Percentiles rank a stretch among this genome's conserved stretches.
Conservation (phyloP, 2,888 invertebrate genomes). For the Hirtodrosophila histrioides region DNA sequence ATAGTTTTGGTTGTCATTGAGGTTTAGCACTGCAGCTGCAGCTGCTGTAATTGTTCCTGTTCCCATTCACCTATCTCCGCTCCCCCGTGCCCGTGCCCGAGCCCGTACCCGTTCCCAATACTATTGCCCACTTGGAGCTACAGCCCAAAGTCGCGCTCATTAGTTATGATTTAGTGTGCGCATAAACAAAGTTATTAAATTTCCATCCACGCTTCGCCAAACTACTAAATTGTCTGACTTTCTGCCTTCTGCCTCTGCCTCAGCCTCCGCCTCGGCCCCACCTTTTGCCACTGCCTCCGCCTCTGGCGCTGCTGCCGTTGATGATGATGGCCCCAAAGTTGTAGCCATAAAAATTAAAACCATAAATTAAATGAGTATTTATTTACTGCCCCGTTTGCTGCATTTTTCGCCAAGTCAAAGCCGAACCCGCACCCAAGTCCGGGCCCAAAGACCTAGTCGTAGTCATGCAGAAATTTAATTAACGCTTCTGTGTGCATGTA, state of each 20-base stretch:
- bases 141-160: conserved; percentile 62
- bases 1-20: conserved; percentile 64
- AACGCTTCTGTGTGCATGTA: conserved; percentile 78
- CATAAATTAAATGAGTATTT: conserved; percentile 80
- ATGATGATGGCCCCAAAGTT: conserved; percentile 68
- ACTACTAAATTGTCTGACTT: conserved; percentile 75
- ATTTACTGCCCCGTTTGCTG: conserved; percentile 70
- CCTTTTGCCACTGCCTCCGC: not conserved
- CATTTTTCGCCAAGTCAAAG: conserved; percentile 47
- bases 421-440: conserved; percentile 9
- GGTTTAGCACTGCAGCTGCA: conserved; percentile 47
- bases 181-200: conserved; percentile 80
- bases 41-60: conserved; percentile 31
- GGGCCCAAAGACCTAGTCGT: conserved; percentile 36
- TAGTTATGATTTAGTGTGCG: conserved; percentile 80
- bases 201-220: conserved; percentile 78
- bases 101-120: not conserved
- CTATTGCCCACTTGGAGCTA: conserved; percentile 13
- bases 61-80: not conserved
- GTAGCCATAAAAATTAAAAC: conserved; percentile 79
- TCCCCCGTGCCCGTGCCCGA: too few species aligned
- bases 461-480: conserved; percentile 74
- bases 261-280: conserved; percentile 7
- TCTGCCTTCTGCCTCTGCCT: conserved; percentile 25
- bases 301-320: conserved; percentile 25